Evolutionary conservation across 2,888 invertebrate species (phyloP).

Genomic region (Brachycybe producta): DNA sequence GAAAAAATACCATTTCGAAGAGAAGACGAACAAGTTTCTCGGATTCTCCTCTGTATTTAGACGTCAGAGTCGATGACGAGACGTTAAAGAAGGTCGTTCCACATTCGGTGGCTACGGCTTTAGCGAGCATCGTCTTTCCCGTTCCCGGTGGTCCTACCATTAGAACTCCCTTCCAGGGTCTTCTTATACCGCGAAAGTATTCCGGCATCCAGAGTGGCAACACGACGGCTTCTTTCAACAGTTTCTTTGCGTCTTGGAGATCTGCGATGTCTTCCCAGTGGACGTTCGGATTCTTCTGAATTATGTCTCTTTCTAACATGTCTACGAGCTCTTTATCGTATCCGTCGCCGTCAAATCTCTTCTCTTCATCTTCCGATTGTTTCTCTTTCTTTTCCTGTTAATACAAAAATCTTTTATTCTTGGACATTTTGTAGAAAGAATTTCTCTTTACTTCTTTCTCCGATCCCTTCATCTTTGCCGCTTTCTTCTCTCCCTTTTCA

Average conservation of each 20-base stretch:
- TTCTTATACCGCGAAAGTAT: constrained; percentile 63
- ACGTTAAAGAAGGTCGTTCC: constrained; percentile 96
- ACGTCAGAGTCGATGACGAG: constrained; percentile 91
- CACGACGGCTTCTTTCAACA: constrained; percentile 93
- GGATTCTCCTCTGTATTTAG: constrained; percentile 97
- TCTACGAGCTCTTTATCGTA: constrained; percentile 87
- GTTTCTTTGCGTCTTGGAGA: constrained; percentile 69
- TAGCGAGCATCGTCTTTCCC: constrained; percentile 92
- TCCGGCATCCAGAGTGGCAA: constrained; percentile 96
- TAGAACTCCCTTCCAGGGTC: constrained; percentile 50
- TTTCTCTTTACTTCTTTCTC: too few relatives aligned
- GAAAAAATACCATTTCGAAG: constrained; percentile 75
- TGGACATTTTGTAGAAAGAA: not conserved
- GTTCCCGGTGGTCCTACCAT: constrained; percentile 91
- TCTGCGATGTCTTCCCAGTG: constrained; percentile 91
- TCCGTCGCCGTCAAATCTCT: constrained; percentile 43
- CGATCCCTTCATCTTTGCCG: not conserved
- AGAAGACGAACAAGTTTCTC: constrained; percentile 92
- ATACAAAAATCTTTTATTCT: not conserved
- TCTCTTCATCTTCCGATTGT: constrained; percentile 35
- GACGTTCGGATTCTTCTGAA: constrained; percentile 92
- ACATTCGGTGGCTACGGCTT: constrained; percentile 97
- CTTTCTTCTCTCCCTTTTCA: constrained; percentile 3
- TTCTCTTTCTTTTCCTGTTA: constrained; percentile 10
- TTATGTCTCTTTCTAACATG: constrained; percentile 85